Evolutionary conservation across 1,140 invertebrate genomes (phyloP), one percentile per base, ranked within the genome.

Genomic region (Maniola jurtina): DNA sequence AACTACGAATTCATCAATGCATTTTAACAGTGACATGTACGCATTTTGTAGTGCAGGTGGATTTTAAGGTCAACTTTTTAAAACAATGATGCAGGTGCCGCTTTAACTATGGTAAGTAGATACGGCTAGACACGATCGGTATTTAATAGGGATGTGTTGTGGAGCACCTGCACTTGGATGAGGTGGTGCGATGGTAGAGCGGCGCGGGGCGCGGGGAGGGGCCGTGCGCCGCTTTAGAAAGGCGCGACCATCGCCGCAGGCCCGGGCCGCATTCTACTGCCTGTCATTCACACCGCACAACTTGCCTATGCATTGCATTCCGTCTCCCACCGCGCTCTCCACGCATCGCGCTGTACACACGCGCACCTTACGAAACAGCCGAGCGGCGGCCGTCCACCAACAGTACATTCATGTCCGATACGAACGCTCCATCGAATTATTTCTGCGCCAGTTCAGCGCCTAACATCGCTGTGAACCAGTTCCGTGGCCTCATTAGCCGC

Each of bases 231-330:
- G 86, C 88, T 90, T 90, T 90, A 90, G 88, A 90, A 90, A 90
- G 88, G 88, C 86, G 86, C 88, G 86, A 90, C 88, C 84, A 89
- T 89, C 79, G 85, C 88, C 85, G 81, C 86, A 78, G 85, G 85
- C 85, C 78, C 79, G 82, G 78, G 86, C 88, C 85, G 84, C 88
- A 89, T 90, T 90, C 88, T 90, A 90, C 83, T 80, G 88, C 84
- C 83, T 90, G 88, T 90, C 88, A 90, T 90, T 90, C 86, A 90
- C 88, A 87, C 81, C 85, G 84, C 81, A 81, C 86, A 86, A 88
- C 79, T 90, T 88, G 88, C 82, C 86, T 90, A 90, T 88, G 85
- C 86, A 81, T 83, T 88, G 86, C 86, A 89, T 89, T 86, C 86
- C 81, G 83, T 87, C 86, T 87, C 85, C 83, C 80, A 72, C 77